phyloP scores from a whole-genome alignment of 2,113 vertebrate species.

The Eupsittula cactorum region DNA sequence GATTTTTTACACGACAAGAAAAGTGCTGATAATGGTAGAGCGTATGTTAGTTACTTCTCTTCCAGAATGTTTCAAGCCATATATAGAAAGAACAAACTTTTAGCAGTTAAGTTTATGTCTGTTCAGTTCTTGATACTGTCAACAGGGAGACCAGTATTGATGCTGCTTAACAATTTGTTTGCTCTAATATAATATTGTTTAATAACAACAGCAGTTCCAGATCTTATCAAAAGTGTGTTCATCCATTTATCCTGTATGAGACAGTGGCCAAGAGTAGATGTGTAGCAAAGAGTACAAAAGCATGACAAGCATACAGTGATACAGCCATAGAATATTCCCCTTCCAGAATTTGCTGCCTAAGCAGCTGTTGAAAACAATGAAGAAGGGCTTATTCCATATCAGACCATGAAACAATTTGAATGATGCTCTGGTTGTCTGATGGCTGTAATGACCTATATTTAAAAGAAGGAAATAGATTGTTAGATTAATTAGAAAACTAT shows the following conservation, averaged over 20 bases:
- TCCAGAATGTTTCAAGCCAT: background rate
- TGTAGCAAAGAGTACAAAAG: background rate
- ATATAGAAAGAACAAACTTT: background rate
- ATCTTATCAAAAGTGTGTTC: background rate
- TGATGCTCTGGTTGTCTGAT: background rate
- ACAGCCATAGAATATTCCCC: background rate
- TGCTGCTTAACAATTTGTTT: background rate
- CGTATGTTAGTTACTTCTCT: conserved; percentile 37
- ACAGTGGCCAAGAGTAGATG: background rate
- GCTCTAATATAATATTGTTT: background rate
- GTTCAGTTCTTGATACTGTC: background rate
- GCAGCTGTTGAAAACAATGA: background rate
- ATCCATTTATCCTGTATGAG: background rate
- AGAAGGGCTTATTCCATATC: background rate
- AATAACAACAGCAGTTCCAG: background rate
- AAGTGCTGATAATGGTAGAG: conserved; percentile 31
- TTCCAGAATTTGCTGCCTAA: background rate
- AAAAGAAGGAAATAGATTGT: background rate
- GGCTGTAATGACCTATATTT: background rate
- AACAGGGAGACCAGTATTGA: background rate
- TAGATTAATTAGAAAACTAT: background rate
- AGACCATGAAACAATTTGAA: background rate
- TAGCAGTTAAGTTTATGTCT: background rate
- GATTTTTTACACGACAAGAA: conserved; percentile 48
- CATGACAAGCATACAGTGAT: background rate